Evolutionary conservation across 2,888 invertebrate species (phyloP).

Genomic region (Furcula furcula): DNA sequence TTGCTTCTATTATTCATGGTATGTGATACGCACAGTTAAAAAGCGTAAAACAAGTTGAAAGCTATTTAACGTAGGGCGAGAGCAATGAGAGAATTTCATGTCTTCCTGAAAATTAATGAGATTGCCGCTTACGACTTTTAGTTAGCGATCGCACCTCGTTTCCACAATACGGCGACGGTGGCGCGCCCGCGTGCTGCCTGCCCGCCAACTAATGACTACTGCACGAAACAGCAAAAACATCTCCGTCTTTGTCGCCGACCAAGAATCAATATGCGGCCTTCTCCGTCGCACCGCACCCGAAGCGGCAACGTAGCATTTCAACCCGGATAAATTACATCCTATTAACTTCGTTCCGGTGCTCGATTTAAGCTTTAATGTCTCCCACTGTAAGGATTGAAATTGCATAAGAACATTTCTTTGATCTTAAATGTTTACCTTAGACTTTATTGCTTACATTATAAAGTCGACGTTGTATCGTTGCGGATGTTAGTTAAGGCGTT

Average conservation of each 20-base stretch:
- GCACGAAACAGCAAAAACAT: constrained; percentile 61
- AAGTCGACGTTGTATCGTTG: constrained; percentile 63
- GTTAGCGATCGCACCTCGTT: constrained; percentile 64
- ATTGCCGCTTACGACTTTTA: constrained; percentile 71
- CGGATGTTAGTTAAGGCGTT: constrained; percentile 61
- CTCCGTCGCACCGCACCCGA: constrained; percentile 63
- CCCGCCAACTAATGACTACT: constrained; percentile 63
- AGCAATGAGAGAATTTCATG: constrained; percentile 66
- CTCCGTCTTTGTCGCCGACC: constrained; percentile 47
- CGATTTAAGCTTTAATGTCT: constrained; percentile 77
- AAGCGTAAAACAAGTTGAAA: constrained; percentile 56
- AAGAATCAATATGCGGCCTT: constrained; percentile 28
- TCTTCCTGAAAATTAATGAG: constrained; percentile 80
- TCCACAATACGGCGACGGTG: constrained; percentile 66
- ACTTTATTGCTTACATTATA: constrained; percentile 65
- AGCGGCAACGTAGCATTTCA: constrained; percentile 74
- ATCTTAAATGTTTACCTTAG: constrained; percentile 58
- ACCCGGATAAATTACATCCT: constrained; percentile 81
- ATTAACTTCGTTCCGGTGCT: constrained; percentile 74
- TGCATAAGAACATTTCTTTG: constrained; percentile 60
- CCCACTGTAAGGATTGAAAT: constrained; percentile 74
- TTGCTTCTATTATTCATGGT: no score
- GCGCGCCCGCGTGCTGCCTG: constrained; percentile 56
- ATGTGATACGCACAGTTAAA: constrained; percentile 1
- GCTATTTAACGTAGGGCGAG: constrained; percentile 61